A percentile compares a stretch with the other conserved stretches of the same genome.
These are phyloP conservation scores for Drosophila kikkawai DNA, from an alignment of 1,140 invertebrate species.

Conservation along the genomic window DNA sequence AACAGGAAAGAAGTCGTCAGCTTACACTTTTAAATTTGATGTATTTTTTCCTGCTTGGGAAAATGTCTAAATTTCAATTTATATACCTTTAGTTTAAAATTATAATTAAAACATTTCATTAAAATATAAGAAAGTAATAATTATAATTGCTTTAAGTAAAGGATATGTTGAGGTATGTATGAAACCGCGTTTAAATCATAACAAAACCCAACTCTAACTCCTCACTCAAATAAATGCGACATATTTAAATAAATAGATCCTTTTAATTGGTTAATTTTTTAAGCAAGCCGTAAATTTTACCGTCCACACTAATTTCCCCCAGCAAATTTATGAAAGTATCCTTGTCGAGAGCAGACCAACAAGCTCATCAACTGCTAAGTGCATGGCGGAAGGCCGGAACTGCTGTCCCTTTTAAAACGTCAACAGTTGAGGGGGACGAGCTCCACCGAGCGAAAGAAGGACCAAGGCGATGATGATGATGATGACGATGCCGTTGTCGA, in stretches of 20 bases:
- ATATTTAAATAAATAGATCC: neutral
- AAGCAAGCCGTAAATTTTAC: neutral
- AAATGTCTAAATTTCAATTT: too few relatives aligned
- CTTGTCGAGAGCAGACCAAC: conserved; percentile 32
- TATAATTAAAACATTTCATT: too few relatives aligned
- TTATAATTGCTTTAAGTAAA: too few relatives aligned
- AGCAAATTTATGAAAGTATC: conserved; percentile 31
- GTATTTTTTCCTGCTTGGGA: too few relatives aligned
- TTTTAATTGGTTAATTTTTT: neutral
- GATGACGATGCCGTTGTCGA: conserved; percentile 16
- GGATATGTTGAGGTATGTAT: too few relatives aligned
- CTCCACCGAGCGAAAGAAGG: conserved; percentile 21
- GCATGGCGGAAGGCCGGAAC: conserved; percentile 16
- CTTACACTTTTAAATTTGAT: too few relatives aligned
- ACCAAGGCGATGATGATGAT: neutral
- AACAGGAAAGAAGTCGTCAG: neutral
- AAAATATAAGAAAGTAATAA: neutral
- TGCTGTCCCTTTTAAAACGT: conserved; percentile 21
- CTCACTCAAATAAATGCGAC: too few relatives aligned
- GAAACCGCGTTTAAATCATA: too few relatives aligned
- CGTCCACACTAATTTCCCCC: neutral
- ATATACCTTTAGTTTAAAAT: too few relatives aligned
- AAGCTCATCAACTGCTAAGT: conserved; percentile 26
- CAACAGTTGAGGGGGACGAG: conserved; percentile 8
- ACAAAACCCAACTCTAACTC: too few relatives aligned